Conservation (phyloP, 30 jellyfish, hydroid and myxozoan species). For the Turritopsis dohrnii region DNA sequence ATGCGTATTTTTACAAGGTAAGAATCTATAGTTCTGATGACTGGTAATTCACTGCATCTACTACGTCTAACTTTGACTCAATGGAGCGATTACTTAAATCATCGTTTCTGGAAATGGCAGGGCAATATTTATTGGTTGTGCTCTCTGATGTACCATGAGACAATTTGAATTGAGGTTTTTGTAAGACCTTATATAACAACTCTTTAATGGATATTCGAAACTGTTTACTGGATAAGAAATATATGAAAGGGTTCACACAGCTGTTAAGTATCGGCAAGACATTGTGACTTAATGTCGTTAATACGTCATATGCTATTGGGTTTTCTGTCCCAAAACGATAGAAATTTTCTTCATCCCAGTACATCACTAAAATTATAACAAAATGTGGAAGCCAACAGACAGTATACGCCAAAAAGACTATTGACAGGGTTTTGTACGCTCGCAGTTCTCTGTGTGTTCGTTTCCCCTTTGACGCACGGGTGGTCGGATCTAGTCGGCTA, state of each 20-base stretch:
- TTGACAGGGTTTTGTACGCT: neutral
- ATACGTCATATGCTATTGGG: neutral
- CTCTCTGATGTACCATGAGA: too few relatives aligned
- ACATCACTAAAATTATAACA: neutral
- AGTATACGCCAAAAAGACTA: too few relatives aligned
- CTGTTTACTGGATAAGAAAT: neutral
- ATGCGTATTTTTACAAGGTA: too few relatives aligned
- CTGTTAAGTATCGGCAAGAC: constrained; percentile 1
- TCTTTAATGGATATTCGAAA: constrained; percentile 9
- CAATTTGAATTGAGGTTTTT: neutral
- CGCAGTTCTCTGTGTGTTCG: neutral
- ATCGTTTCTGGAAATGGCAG: too few relatives aligned
- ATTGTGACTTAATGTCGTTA: neutral
- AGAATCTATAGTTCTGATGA: too few relatives aligned
- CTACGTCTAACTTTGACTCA: too few relatives aligned
- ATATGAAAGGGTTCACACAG: constrained; percentile 12
- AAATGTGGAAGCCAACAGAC: constrained; percentile 12
- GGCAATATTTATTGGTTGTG: too few relatives aligned
- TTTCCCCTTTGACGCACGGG: neutral
- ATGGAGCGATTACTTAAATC: too few relatives aligned
- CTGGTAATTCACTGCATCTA: too few relatives aligned
- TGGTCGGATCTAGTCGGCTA: neutral
- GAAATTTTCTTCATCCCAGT: neutral
- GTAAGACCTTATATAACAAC: neutral
- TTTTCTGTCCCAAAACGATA: neutral